These are phyloP conservation scores for Thunnus thynnus DNA, from an alignment of 2,113 vertebrate species.

Conservation along the genomic window DNA sequence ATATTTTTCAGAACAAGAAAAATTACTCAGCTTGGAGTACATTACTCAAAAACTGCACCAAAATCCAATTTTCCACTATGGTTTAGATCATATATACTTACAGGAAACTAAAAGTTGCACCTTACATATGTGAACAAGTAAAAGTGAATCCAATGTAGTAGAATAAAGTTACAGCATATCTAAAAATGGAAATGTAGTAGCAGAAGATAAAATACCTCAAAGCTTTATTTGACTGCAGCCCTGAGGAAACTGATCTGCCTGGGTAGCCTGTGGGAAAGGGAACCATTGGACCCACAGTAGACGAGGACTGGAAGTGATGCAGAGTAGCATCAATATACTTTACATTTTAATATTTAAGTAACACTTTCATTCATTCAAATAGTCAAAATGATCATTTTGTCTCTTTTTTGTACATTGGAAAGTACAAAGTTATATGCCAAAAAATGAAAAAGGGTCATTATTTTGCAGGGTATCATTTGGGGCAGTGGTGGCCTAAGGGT, in stretches of 20 bases:
- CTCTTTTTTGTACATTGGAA: background rate
- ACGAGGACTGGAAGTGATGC: background rate
- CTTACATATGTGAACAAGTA: background rate
- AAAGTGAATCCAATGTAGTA: background rate
- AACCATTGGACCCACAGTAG: background rate
- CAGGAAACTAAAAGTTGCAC: slow-evolving; percentile 2
- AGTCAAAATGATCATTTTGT: background rate
- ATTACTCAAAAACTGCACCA: background rate
- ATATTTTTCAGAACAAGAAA: no score
- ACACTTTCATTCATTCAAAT: background rate
- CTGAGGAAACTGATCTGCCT: slow-evolving; percentile 16
- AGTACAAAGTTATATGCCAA: background rate
- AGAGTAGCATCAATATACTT: slow-evolving; percentile 4
- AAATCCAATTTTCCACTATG: background rate
- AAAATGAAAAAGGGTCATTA: no score
- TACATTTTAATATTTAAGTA: background rate
- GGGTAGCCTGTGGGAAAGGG: background rate
- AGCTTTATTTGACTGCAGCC: slow-evolving; percentile 13
- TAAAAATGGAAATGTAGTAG: background rate
- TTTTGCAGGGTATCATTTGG: background rate
- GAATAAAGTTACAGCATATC: background rate
- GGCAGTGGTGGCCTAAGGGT: background rate
- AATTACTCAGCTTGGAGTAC: background rate
- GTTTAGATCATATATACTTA: background rate
- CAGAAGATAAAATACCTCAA: slow-evolving; percentile 2